phyloP scores from a whole-genome alignment of 2,888 invertebrate genomes.

The Cantharis rufa region DNA sequence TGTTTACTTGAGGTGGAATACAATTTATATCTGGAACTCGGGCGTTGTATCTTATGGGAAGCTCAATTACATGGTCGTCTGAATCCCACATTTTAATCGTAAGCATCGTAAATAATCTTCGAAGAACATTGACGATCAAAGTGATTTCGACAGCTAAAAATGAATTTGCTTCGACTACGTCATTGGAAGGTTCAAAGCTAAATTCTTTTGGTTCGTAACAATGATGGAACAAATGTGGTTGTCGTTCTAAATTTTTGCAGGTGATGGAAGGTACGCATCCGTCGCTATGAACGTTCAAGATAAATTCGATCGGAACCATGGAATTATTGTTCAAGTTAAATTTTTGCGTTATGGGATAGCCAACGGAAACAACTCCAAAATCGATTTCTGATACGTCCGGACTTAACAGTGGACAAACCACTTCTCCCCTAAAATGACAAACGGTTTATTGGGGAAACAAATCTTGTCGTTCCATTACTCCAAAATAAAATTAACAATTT shows the following conservation, averaged over 20 bases:
- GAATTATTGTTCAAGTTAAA: slow-evolving; percentile 62
- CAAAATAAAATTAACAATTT: slow-evolving; percentile 60
- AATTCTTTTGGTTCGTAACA: slow-evolving; percentile 62
- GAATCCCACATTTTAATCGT: slow-evolving; percentile 63
- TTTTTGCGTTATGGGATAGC: slow-evolving; percentile 57
- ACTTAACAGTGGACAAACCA: slow-evolving; percentile 63
- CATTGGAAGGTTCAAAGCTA: slow-evolving; percentile 56
- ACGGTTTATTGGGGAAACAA: not conserved
- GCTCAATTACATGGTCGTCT: slow-evolving; percentile 58
- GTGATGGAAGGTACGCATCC: slow-evolving; percentile 61
- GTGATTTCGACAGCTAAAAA: slow-evolving; percentile 55
- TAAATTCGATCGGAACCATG: slow-evolving; percentile 60
- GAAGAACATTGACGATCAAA: slow-evolving; percentile 60
- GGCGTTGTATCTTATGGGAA: slow-evolving; percentile 61
- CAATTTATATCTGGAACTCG: slow-evolving; percentile 58
- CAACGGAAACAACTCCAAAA: slow-evolving; percentile 63
- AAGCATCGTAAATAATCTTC: slow-evolving; percentile 57
- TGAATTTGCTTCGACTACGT: slow-evolving; percentile 57
- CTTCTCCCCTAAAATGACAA: slow-evolving; percentile 60
- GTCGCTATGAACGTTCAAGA: slow-evolving; percentile 58
- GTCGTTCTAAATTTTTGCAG: slow-evolving; percentile 56
- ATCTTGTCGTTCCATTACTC: slow-evolving; percentile 54
- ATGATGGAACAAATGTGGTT: slow-evolving; percentile 53
- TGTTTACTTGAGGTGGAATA: slow-evolving; percentile 58
- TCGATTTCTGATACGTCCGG: slow-evolving; percentile 61